Percentiles rank a stretch among this genome's conserved stretches.
These are phyloP conservation scores for Pemphredon lugubris DNA, from an alignment of 2,888 invertebrate species.

Conservation along the genomic window DNA sequence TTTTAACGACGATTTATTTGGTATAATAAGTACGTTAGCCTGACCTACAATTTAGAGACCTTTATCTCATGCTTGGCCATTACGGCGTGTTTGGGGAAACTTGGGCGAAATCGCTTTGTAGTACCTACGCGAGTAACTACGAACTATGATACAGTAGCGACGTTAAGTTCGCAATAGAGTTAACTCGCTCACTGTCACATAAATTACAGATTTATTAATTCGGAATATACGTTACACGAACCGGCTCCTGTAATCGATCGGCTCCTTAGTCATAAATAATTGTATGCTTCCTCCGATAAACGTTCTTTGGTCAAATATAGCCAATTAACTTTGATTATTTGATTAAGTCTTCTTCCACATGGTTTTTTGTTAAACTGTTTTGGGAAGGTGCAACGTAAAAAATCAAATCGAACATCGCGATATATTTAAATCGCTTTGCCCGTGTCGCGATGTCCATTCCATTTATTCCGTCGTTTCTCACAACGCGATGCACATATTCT, in stretches of 20 bases:
- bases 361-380: no score
- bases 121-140: slow-evolving; percentile 1
- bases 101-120: slow-evolving; percentile 26
- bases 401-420: no score
- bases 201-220: neutral
- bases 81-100: slow-evolving; percentile 23
- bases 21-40: slow-evolving; percentile 8
- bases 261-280: no score
- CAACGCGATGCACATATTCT: slow-evolving; percentile 20
- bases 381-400: no score
- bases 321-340: no score
- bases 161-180: slow-evolving; percentile 18
- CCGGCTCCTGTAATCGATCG: no score
- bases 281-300: no score
- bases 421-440: no score
- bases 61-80: slow-evolving; percentile 22
- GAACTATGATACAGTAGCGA: slow-evolving; percentile 13
- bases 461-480: slow-evolving; percentile 40
- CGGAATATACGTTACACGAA: no score
- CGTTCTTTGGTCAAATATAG: no score
- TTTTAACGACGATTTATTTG: slow-evolving; percentile 40
- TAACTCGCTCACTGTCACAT: neutral
- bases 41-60: slow-evolving; percentile 32
- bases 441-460: no score
- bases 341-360: no score